Evolutionary conservation across 2,888 invertebrate genomes (phyloP).

Genomic region (Drosophila phalerata): DNA sequence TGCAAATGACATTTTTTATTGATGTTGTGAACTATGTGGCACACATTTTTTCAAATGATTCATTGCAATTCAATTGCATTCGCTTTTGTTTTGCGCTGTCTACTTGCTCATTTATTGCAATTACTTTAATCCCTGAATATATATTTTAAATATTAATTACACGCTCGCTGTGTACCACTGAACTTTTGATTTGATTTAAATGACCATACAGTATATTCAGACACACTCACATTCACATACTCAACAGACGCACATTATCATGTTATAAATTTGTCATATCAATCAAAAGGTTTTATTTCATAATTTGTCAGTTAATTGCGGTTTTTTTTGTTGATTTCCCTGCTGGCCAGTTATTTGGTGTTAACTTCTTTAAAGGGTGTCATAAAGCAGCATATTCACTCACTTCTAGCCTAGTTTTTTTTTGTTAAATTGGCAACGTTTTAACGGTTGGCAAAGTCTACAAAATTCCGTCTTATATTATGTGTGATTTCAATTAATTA

Average conservation of each 20-base stretch:
- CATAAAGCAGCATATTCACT: conserved; percentile 6
- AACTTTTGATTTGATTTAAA: conserved; percentile 57
- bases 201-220: conserved; percentile 24
- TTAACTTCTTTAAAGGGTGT: conserved; percentile 30
- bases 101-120: conserved; percentile 30
- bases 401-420: background rate
- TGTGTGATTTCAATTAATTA: conserved; percentile 30
- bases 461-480: background rate
- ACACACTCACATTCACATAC: conserved; percentile 19
- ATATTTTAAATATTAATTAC: conserved; percentile 70
- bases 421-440: background rate
- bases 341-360: background rate
- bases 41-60: conserved; percentile 58
- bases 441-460: conserved; percentile 4
- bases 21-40: conserved; percentile 45
- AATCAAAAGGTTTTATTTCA: conserved; percentile 63
- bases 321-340: conserved; percentile 29
- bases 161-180: conserved; percentile 67
- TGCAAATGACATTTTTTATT: conserved; percentile 43
- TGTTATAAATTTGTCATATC: conserved; percentile 57
- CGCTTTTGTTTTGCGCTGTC: conserved; percentile 40
- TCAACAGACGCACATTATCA: background rate
- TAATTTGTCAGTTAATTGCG: conserved; percentile 56
- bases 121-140: conserved; percentile 54
- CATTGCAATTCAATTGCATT: conserved; percentile 39